phyloP scores from a whole-genome alignment of 2,113 vertebrate species.

The Hoplias malabaricus region DNA sequence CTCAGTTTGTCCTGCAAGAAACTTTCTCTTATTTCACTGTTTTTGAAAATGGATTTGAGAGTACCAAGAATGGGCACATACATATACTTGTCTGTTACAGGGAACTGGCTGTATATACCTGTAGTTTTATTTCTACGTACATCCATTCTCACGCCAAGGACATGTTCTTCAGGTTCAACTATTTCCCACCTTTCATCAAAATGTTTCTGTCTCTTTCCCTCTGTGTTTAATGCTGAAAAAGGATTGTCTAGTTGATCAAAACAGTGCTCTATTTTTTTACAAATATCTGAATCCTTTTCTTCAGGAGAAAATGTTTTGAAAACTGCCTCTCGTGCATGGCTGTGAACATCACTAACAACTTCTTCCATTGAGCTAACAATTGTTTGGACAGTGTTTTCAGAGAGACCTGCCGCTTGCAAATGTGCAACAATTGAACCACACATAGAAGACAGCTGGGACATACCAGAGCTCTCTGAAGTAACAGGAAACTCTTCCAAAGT shows the following conservation, averaged over 20 bases:
- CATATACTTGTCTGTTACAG: background rate
- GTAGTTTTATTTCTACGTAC: no score
- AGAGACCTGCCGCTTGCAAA: background rate
- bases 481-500: no score
- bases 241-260: slow-evolving; percentile 25
- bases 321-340: slow-evolving; percentile 1
- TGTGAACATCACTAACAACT: slow-evolving; percentile 16
- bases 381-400: slow-evolving; percentile 15
- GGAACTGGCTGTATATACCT: slow-evolving; percentile 11
- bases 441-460: background rate
- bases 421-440: slow-evolving; percentile 3
- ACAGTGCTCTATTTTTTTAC: background rate
- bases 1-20: no score
- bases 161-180: slow-evolving; percentile 21
- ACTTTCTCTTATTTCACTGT: no score
- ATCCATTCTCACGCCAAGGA: slow-evolving; percentile 3
- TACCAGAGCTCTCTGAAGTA: background rate
- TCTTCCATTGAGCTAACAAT: slow-evolving; percentile 20
- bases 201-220: slow-evolving; percentile 17
- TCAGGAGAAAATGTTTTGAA: no score
- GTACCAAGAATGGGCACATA: no score
- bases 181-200: slow-evolving; percentile 25
- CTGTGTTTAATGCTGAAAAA: slow-evolving; percentile 21
- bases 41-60: no score
- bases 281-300: no score